Base-by-base conservation (phyloP, 2,888 invertebrate species). In the Sphinx pinastri region DNA sequence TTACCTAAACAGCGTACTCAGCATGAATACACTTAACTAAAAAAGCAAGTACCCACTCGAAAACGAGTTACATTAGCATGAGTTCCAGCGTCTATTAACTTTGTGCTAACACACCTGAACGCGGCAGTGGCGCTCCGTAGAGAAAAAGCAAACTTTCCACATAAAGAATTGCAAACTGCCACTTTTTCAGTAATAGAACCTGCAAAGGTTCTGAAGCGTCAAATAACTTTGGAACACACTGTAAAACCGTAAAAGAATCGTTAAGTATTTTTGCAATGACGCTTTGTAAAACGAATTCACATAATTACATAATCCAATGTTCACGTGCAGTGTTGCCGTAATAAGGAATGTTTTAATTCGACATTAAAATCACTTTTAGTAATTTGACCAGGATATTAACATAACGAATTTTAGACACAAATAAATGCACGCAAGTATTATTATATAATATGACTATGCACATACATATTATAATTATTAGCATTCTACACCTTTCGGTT, bases 71-170 rank as follows among this genome's bases (percentile, higher is more conserved):
- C 63, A 49, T 8, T 63, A 47, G 16, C 63, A 19, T 25, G 16
- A 19, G 49, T 49, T 63, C 49, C 63, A 13, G 16, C 16, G 19
- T 63, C 47, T 63, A 45, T 45, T 60, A 47, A 45, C 47, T 60
- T 55, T 55, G 19, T 45, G 38, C 31, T n/a, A 60, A 16, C 47
- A 63, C 49, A 63, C 16, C 19, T 47, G 47, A 38, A 60, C 60
- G 16, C 16, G 54, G 60, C 16, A 25, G 60, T 19, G 16, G 19
- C 19, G 49, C 19, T 13, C 13, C 2, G 2, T 25, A 25, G 2
- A 25, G 25, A 57, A 19, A 63, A 63, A 60, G 60, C 60, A 60
- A 60, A 60, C 16, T 60, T 60, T 60, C 45, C 60, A 60, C 47
- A 49, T 49, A 49, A 63, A 49, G 63, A 63, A 19, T 49, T n/a